Evolutionary conservation across 23 tunicate genomes (phyloP), one percentile per base, ranked within the genome.

Genomic region (Styela plicata): DNA sequence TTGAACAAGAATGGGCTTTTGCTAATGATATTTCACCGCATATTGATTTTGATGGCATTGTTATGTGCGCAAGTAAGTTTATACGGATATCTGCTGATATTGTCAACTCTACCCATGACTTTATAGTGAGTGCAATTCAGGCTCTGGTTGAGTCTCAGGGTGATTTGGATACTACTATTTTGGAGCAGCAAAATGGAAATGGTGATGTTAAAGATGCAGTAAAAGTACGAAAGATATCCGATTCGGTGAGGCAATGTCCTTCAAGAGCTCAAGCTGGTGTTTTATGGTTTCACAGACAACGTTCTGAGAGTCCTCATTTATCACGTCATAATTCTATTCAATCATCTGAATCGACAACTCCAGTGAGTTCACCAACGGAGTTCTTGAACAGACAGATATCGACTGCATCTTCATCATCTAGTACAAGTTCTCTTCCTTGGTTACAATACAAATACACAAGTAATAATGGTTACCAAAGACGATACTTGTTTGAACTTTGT

Each of bases 201-300:
- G 36, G 73, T 16, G 31, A 27, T 22, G 25, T n/a, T 2, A 24
- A 44, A n/a, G 63, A 13, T 31, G 79, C 64, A 34, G 29, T 31
- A 13, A 19, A 24, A 25, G 35, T 13, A 24, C 2, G 23, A 24
- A 30, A 7, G 3, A 76, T 20, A 3, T 53, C 67, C 3, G n/a
- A 34, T 20, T n/a, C 27, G 37, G 24, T n/a, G 63, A 73, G 61
- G 31, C 52, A n/a, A 5, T 27, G 63, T 31, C 5, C 31, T 52
- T 23, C 69, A n/a, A 80, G 28, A 31, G 74, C 67, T 34, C 63
- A 87, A 82, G 97, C 97, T 53, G 97, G 97, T 7, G 74, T 92
- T 64, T 37, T 92, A 52, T 92, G 97, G 97, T 92, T 86, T 36
- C 97, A 92, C 19, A 91, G 88, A 52, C 97, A 92, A 73, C 73